Conservation (phyloP, 2,113 vertebrate species). For the Rissa tridactyla region DNA sequence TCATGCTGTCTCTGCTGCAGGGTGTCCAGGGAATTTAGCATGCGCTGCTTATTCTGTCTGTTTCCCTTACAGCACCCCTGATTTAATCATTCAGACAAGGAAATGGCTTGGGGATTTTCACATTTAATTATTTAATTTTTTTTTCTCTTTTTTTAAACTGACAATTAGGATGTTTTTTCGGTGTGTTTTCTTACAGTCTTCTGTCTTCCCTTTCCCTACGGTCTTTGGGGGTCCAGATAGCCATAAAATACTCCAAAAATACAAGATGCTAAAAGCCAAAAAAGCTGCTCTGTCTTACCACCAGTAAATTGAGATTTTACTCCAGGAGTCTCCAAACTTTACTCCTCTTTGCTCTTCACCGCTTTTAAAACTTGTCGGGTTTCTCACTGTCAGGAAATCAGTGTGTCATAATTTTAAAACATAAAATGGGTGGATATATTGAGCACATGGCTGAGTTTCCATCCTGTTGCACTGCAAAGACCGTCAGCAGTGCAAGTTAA, state of each 20-base stretch:
- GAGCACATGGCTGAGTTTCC: not conserved
- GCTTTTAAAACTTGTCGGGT: not conserved
- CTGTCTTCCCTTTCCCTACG: not conserved
- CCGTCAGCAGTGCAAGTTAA: not conserved
- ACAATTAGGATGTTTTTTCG: not conserved
- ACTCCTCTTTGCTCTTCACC: not conserved
- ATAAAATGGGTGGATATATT: not conserved
- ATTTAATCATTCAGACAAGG: slow-evolving; percentile 19
- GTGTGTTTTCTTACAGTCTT: not conserved
- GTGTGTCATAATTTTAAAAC: not conserved
- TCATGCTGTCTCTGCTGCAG: not conserved
- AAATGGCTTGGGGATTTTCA: not conserved
- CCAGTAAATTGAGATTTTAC: not conserved
- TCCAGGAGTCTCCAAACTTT: not conserved
- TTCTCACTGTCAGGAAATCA: not conserved
- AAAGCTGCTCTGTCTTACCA: not conserved
- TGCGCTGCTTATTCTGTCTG: not conserved
- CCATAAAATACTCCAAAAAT: not conserved
- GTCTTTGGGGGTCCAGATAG: not conserved
- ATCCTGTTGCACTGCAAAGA: not conserved
- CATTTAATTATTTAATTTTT: not conserved
- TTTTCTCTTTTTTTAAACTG: not conserved
- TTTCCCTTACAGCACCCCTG: not conserved
- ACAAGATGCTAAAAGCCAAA: not conserved
- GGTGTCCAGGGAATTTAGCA: not conserved